Evolutionary conservation across 2,113 vertebrate species (phyloP).

Genomic region (Glaucidium brasilianum): DNA sequence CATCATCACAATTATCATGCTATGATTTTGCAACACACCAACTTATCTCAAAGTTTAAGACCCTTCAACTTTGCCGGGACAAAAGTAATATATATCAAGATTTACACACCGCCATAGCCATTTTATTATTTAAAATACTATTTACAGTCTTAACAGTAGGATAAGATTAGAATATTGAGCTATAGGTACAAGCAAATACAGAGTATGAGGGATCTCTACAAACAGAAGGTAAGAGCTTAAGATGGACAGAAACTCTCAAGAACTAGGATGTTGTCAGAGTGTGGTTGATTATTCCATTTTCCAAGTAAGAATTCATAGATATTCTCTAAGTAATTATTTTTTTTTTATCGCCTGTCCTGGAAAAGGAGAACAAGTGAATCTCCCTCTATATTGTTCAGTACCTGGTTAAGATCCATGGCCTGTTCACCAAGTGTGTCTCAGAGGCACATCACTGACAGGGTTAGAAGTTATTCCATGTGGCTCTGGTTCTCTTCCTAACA

Average conservation of each 20-base stretch:
- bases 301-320: neutral
- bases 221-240: neutral
- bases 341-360: neutral
- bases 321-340: neutral
- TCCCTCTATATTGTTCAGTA: neutral
- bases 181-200: neutral
- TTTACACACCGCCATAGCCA: neutral
- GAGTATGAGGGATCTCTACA: neutral
- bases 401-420: neutral
- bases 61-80: neutral
- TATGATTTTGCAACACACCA: neutral
- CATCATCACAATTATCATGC: neutral
- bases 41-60: neutral
- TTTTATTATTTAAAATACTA: neutral
- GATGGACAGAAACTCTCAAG: neutral
- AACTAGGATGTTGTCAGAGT: neutral
- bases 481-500: neutral
- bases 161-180: fast-evolving
- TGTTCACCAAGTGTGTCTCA: too few relatives aligned
- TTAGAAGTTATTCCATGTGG: neutral
- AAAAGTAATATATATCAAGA: neutral
- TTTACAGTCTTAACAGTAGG: neutral
- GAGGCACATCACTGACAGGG: neutral
- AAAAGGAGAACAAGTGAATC: neutral
- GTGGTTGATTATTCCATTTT: neutral